Evolutionary conservation across 2,797 vertebrate genomes (phyloP), one percentile per base, ranked within the genome.

Genomic region (Tenualosa ilisha): DNA sequence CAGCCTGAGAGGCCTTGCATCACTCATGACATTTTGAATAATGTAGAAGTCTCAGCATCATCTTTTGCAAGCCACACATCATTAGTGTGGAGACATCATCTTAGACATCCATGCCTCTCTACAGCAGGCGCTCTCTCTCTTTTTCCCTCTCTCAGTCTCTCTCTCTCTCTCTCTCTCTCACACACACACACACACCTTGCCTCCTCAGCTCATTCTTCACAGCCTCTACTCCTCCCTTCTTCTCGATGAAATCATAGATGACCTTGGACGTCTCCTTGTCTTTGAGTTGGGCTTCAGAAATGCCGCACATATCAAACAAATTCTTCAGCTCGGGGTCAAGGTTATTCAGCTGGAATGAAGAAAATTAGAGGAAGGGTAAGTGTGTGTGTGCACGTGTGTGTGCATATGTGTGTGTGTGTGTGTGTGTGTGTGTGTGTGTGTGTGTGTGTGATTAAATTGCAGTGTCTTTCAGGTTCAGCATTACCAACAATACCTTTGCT

Each of bases 231-330:
- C 98, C 98, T 88, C 98, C 98, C 86, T 98, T 98, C 95, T 99
- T 98, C 93, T 99, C 98, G 89, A 99, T 99, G 94, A 99, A 99
- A 95, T 99, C 98, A 89, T 99, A 99, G 93, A 99, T 99, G 93
- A 97, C 97, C 95, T 97, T 99, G 81, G 98, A 99, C 12, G 98
- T 99, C 96, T 99, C 97, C 89, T 97, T 95, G 96, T 99, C 98
- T 94, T 99, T 99, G 84, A 99, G 96, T 24, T 99, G 98, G 84
- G 97, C 98, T 91, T 99, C 98, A 0, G 98, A 98, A 94, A 99
- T 99, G 86, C 98, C 98, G 88, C 97, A 99, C 94, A 99, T 85
- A 95, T 99, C 98, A 85, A 99, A 99, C 81, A 99, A 95, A 91
- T 98, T 97, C 95, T 99, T 99, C 91, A 99, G 93, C 89, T 99